Base-by-base conservation (phyloP, 2,797 vertebrate species). In the Falco naumanni region DNA sequence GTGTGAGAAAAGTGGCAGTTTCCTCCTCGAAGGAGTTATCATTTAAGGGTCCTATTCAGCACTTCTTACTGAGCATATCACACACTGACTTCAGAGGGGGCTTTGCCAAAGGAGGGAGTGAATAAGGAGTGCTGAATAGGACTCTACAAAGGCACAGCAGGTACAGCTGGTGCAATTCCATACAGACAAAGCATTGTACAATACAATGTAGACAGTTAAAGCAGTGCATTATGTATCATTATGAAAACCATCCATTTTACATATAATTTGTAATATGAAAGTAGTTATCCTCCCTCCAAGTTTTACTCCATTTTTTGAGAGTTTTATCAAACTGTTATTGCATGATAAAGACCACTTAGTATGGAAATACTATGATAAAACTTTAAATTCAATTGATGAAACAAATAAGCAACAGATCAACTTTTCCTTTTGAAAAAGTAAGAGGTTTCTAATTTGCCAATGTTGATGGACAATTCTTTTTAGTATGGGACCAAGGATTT, bases 61-160 rank as follows among this genome's bases (percentile, higher is more conserved):
- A 92, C 75, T 94, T 74, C 84, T 89, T 85, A 87, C 90, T 87
- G 92, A 94, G 82, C 83, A 21, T 95, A 93, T 96, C 92, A 72
- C 86, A 94, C 76, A 91, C 84, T 78, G 82, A 95, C 94, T 95
- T 95, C 94, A 93, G 93, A 97, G 87, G 87, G 87, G 90, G 84
- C n/a, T 95, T 95, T 95, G 78, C 96, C 89, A 93, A 91, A 92
- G 85, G 79, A 95, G 79, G 87, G 54, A 88, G 90, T 96, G 95
- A 96, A 96, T 95, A 86, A 89, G 84, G 81, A 96, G 87, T 78
- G 72, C 90, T 97, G 94, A 97, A 97, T 95, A 95, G 90, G 76
- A 81, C 76, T 96, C 79, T 66, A 97, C 96, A 97, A 97, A 97
- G 93, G 93, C 96, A 94, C 96, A 96, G 96, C 95, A 95, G 96